Conservation (phyloP, 2,888 invertebrate species). For the Pogonocherus hispidulus region DNA sequence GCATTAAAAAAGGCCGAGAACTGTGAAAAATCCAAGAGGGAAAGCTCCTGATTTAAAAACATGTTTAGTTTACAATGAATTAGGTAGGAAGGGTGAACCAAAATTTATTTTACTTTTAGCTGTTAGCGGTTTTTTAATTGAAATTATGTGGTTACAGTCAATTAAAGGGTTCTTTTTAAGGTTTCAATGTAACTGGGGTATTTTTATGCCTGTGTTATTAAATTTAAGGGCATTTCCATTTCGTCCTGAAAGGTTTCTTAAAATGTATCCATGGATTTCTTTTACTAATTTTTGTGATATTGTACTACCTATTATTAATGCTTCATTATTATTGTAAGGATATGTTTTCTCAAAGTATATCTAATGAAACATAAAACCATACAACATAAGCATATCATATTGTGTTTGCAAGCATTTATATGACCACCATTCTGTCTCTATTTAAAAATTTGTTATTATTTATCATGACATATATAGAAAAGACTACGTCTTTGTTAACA, state of each 20-base stretch:
- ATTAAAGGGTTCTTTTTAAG: conserved; percentile 51
- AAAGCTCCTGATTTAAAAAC: conserved; percentile 24
- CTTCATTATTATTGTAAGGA: no score
- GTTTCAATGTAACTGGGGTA: conserved; percentile 25
- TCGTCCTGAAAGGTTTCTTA: background rate
- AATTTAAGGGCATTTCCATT: conserved; percentile 34
- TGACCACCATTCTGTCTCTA: no score
- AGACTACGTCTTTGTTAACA: no score
- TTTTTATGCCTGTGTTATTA: conserved; percentile 41
- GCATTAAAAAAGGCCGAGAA: conserved; percentile 38
- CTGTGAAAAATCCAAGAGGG: conserved; percentile 32
- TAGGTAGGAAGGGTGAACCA: conserved; percentile 11
- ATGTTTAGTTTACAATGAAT: background rate
- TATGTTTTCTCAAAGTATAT: no score
- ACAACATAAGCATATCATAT: no score
- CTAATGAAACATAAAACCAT: no score
- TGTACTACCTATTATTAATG: no score
- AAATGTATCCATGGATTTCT: no score
- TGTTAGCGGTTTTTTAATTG: conserved; percentile 59
- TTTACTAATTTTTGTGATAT: no score
- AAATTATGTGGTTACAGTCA: conserved; percentile 55
- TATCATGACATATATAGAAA: no score
- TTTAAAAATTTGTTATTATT: no score
- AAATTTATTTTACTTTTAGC: conserved; percentile 45
- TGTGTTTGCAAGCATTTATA: no score